Evolutionary conservation across 1,140 invertebrate species (phyloP).

Genomic region (Heliconius congener): DNA sequence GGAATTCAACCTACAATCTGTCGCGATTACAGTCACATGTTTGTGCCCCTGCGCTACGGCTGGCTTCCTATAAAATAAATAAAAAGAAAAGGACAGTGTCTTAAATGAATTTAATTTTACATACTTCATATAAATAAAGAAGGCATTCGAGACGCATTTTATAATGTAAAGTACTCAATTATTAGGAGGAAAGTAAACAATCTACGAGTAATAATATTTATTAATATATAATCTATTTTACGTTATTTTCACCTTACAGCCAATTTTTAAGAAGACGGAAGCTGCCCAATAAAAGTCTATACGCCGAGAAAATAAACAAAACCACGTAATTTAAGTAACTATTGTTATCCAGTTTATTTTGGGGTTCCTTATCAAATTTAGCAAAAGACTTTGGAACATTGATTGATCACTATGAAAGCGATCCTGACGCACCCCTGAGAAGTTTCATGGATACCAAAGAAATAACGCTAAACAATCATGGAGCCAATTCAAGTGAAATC

Average conservation of each 20-base stretch:
- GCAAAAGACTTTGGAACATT: constrained; percentile 27
- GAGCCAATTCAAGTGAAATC: neutral
- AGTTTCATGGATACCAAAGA: constrained; percentile 25
- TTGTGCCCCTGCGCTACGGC: too few relatives aligned
- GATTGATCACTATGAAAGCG: constrained; percentile 30
- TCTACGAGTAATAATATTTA: too few relatives aligned
- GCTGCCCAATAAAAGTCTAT: neutral
- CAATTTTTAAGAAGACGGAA: neutral
- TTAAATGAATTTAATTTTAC: too few relatives aligned
- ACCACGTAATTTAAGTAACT: neutral
- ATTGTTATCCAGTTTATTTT: constrained; percentile 12
- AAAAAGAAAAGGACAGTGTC: too few relatives aligned
- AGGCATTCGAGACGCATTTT: too few relatives aligned
- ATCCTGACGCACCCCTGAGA: constrained; percentile 34
- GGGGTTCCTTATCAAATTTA: constrained; percentile 31
- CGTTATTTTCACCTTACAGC: neutral
- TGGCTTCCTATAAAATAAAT: too few relatives aligned
- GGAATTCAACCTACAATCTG: too few relatives aligned
- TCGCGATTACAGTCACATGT: too few relatives aligned
- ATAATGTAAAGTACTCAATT: too few relatives aligned
- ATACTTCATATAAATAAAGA: too few relatives aligned
- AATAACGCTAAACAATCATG: constrained; percentile 16
- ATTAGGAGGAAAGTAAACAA: too few relatives aligned
- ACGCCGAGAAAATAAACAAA: neutral
- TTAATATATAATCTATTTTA: neutral